These are phyloP conservation scores for Gymnopithys bicolor DNA, from an alignment of 2,797 vertebrate species.

Conservation along the genomic window DNA sequence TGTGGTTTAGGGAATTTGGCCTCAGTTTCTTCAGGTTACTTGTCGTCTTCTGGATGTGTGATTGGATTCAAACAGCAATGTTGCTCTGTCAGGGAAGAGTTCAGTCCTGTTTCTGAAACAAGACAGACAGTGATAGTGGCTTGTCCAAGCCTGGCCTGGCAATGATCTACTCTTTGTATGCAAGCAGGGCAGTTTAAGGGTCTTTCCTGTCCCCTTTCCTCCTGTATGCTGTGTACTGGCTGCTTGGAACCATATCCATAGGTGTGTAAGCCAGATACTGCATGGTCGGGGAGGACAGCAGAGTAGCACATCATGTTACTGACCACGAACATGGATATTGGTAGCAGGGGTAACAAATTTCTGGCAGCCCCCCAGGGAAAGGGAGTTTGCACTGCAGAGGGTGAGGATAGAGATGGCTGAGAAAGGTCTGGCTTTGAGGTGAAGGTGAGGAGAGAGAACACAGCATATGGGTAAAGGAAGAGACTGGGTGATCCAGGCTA, in stretches of 20 bases:
- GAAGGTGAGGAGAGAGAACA: background rate
- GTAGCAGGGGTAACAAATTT: background rate
- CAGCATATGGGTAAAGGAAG: background rate
- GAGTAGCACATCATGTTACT: background rate
- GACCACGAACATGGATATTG: accelerated
- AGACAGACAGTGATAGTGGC: background rate
- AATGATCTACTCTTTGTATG: background rate
- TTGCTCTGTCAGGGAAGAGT: background rate
- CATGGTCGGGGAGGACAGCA: background rate
- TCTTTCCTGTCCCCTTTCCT: background rate
- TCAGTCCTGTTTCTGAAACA: background rate
- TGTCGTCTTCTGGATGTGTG: background rate
- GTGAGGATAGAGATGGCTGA: background rate
- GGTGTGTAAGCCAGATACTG: background rate
- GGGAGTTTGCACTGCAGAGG: background rate
- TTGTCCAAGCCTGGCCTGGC: background rate
- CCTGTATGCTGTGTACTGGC: background rate
- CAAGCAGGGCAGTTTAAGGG: background rate
- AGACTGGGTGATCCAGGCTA: background rate
- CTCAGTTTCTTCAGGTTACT: background rate
- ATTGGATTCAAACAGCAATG: background rate
- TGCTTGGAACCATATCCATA: background rate
- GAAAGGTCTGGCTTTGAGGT: background rate
- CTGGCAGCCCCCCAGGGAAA: background rate
- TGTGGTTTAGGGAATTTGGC: background rate